phyloP scores from a whole-genome alignment of 2,113 vertebrate genomes.

The Micromys minutus region DNA sequence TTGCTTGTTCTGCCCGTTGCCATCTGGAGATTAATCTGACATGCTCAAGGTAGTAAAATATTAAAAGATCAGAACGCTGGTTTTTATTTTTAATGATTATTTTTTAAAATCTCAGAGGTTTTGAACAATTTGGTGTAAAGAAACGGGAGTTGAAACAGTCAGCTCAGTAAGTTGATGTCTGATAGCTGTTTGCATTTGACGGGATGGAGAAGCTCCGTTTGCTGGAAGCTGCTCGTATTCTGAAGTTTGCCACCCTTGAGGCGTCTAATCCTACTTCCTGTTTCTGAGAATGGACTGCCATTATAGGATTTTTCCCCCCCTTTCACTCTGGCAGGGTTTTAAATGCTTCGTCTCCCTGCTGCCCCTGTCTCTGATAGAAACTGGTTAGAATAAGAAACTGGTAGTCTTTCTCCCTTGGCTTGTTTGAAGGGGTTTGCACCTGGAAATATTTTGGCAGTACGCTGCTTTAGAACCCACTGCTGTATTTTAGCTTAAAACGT shows the following conservation, averaged over 20 bases:
- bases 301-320: neutral
- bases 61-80: slow-evolving; percentile 70
- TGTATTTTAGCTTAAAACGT: slow-evolving; percentile 20
- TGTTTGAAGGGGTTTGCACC: slow-evolving; percentile 29
- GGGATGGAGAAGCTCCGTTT: slow-evolving; percentile 65
- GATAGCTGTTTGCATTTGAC: slow-evolving; percentile 63
- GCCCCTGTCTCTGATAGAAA: neutral
- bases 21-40: slow-evolving; percentile 73
- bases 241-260: slow-evolving; percentile 54
- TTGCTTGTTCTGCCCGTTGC: slow-evolving; percentile 64
- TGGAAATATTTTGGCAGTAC: neutral
- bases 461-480: neutral
- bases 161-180: slow-evolving; percentile 57
- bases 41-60: slow-evolving; percentile 63
- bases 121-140: slow-evolving; percentile 72
- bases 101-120: slow-evolving; percentile 64
- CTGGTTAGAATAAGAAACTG: slow-evolving; percentile 20
- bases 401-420: neutral
- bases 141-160: slow-evolving; percentile 66
- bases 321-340: neutral
- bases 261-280: slow-evolving; percentile 52
- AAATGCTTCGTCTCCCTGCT: slow-evolving; percentile 22
- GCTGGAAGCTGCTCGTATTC: slow-evolving; percentile 57
- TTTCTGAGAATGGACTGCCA: slow-evolving; percentile 51
- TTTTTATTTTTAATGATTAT: slow-evolving; percentile 68